Evolutionary conservation across 2,113 vertebrate genomes (phyloP).

Genomic region (Campylorhamphus procurvoides): DNA sequence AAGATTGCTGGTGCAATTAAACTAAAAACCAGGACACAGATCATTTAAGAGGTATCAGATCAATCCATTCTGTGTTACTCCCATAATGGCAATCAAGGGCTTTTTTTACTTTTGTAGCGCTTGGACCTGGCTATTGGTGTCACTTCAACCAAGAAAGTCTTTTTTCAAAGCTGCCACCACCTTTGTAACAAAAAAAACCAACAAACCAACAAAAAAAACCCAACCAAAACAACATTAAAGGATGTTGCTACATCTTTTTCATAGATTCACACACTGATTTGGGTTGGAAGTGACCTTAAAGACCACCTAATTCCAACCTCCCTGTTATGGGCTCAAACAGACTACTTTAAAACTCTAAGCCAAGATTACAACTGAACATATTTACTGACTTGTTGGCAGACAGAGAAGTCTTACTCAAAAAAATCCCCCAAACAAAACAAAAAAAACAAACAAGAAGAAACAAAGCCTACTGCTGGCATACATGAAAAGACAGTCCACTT

Average conservation of each 20-base stretch:
- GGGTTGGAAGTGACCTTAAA: background rate
- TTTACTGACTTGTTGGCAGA: background rate
- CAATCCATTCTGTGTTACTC: background rate
- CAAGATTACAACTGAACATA: background rate
- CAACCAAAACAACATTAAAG: background rate
- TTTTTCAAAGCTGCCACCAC: background rate
- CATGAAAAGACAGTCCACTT: background rate
- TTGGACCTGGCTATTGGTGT: background rate
- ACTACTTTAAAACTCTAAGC: background rate
- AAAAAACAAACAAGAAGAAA: background rate
- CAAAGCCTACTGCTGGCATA: background rate
- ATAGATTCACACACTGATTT: background rate
- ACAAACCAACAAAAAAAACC: background rate
- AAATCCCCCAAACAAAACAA: too few relatives aligned
- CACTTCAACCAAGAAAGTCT: background rate
- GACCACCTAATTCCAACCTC: background rate
- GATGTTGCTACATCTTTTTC: background rate
- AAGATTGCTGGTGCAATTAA: background rate
- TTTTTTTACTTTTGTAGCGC: background rate
- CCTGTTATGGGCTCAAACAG: background rate
- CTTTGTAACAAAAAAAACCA: background rate
- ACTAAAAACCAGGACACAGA: background rate
- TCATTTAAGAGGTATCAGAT: background rate
- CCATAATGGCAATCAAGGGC: background rate
- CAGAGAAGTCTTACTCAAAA: background rate